A percentile compares a stretch with the other conserved stretches of the same genome.
phyloP scores from a whole-genome alignment of 1,140 invertebrate genomes.

The Leptinotarsa defecta region DNA sequence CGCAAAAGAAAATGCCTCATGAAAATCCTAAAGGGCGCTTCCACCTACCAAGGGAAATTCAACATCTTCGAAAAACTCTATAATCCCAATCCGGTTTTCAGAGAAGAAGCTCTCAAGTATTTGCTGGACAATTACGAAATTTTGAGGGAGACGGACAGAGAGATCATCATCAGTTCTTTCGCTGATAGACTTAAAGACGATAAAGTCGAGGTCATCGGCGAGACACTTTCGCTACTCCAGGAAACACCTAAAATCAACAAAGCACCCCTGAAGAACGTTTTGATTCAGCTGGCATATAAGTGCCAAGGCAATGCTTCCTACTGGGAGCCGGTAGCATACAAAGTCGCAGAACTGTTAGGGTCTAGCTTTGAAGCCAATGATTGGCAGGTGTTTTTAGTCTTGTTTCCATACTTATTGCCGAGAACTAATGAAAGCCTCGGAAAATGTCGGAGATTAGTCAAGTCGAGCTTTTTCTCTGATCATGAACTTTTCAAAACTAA shows the following conservation, averaged over 20 bases:
- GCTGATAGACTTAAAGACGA: constrained; percentile 65
- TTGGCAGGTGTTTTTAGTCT: constrained; percentile 54
- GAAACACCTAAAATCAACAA: constrained; percentile 26
- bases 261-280: constrained; percentile 28
- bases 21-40: constrained; percentile 38
- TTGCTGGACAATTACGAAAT: constrained; percentile 60
- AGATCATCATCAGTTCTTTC: constrained; percentile 63
- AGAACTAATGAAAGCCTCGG: constrained; percentile 57
- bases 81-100: constrained; percentile 64
- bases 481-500: constrained; percentile 16
- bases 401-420: constrained; percentile 66
- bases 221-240: constrained; percentile 54
- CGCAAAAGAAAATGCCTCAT: constrained; percentile 35
- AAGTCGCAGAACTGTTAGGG: constrained; percentile 20
- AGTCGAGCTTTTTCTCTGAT: constrained; percentile 25
- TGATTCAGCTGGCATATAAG: constrained; percentile 37
- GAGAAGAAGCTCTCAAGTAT: constrained; percentile 66
- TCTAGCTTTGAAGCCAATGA: constrained; percentile 30
- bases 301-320: constrained; percentile 30
- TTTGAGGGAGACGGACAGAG: constrained; percentile 58
- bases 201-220: constrained; percentile 59
- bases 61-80: constrained; percentile 70
- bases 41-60: constrained; percentile 34
- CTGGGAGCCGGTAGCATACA: constrained; percentile 26
- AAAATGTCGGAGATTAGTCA: constrained; percentile 59